Conservation (phyloP, 37 sponge, comb jelly and placozoan genomes). For the Oopsacas minuta region DNA sequence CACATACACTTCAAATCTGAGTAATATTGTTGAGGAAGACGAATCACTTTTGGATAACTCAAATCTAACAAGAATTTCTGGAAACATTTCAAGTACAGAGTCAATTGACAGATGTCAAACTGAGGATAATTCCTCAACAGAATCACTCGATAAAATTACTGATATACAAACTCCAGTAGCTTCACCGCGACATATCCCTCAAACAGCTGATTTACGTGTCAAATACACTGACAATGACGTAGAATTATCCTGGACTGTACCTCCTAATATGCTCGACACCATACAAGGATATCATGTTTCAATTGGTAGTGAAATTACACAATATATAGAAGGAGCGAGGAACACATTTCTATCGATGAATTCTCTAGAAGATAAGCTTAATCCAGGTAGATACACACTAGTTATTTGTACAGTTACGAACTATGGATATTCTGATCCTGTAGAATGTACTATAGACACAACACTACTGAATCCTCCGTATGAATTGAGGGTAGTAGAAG, state of each 20-base stretch:
- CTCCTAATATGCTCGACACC: background rate
- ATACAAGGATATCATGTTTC: background rate
- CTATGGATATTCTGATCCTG: background rate
- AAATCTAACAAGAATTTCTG: background rate
- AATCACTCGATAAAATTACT: background rate
- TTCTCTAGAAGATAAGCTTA: background rate
- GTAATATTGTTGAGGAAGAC: constrained; percentile 14
- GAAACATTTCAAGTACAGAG: background rate
- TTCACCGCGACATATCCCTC: background rate
- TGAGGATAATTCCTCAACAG: background rate
- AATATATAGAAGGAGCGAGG: background rate
- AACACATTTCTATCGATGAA: background rate
- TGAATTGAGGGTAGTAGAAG: background rate
- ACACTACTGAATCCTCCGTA: background rate
- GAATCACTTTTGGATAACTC: background rate
- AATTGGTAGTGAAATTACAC: background rate
- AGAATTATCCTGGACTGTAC: background rate
- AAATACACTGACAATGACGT: background rate
- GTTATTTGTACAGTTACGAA: background rate
- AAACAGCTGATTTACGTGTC: background rate
- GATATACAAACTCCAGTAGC: background rate
- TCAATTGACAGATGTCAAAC: background rate
- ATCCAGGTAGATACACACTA: background rate
- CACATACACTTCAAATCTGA: background rate
- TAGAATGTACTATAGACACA: background rate